phyloP scores from a whole-genome alignment of 2,113 vertebrate species.

The Condylura cristata region DNA sequence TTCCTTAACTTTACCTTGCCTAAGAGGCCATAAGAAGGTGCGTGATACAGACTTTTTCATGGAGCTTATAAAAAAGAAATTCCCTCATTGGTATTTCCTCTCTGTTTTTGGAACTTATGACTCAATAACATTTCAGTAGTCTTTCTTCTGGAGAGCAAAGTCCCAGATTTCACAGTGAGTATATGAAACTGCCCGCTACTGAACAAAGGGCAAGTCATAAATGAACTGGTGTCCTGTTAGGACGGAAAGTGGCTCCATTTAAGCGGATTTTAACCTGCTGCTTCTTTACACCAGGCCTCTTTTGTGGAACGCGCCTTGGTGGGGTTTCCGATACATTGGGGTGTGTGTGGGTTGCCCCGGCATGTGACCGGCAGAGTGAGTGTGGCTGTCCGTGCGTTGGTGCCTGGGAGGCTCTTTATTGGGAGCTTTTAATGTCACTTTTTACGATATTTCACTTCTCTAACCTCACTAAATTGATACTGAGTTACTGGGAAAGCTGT shows the following conservation, averaged over 20 bases:
- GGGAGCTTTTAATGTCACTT: neutral
- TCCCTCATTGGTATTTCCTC: neutral
- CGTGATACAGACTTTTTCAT: neutral
- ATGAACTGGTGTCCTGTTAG: neutral
- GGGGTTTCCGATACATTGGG: neutral
- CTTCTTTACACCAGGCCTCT: neutral
- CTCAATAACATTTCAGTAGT: neutral
- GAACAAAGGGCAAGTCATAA: neutral
- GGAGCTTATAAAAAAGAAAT: neutral
- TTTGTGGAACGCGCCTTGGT: neutral
- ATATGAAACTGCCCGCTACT: neutral
- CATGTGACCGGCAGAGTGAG: neutral
- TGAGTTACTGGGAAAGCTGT: neutral
- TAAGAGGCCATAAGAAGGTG: neutral
- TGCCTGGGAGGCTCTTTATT: neutral
- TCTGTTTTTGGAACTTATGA: neutral
- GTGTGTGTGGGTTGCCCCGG: neutral
- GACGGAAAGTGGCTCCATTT: neutral
- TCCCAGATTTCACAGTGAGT: neutral
- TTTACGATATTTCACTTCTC: neutral
- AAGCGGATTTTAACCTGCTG: neutral
- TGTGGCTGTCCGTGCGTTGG: constrained; percentile 19
- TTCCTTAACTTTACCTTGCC: neutral
- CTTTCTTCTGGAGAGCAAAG: neutral
- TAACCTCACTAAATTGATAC: neutral